Base-by-base conservation (phyloP, 2,888 invertebrate genomes). In the Eustalomyia histrio region DNA sequence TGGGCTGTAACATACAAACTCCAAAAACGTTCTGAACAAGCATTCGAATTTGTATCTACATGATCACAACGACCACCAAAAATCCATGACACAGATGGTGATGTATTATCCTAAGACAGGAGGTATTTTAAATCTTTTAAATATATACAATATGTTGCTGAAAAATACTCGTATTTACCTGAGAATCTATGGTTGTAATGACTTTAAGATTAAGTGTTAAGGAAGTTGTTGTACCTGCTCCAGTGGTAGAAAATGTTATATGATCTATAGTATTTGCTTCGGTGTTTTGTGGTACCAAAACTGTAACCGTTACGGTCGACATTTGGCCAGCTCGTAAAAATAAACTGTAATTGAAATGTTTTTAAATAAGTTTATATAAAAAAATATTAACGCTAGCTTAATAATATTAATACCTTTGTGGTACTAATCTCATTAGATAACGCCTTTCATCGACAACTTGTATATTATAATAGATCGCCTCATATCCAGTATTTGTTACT, bases 11-110 rank as follows among this genome's bases (percentile, higher is more conserved):
- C 90, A 75, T 94, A 94, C 1, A 94, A 91, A 7, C 93, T 94
- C 96, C 96, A 96, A 52, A 92, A 91, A 65, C 93, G 92, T 84
- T 93, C 92, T 0, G 92, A 91, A 86, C 96, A 96, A 21, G 89
- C 89, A 68, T 93, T 92, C 1, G 85, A 80, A 7, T 88, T 86
- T 0, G 93, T 92, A 0, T 84, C 82, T 3, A 87, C 80, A 55
- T 84, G 84, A 6, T 92, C 91, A 84, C 95, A 95, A 75, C 93
- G 92, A 16, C 93, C 94, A 80, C 94, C 93, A 90, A 93, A 94
- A 73, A 90, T 92, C 90, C 94, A 94, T 1, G 92, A 90, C 0
- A 95, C 86, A 0, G 91, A 92, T 0, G 95, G 95, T 0, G 92
- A 90, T 85, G 91, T 91, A 0, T 92, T 91, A 85, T 94, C 94